Conservation (phyloP, 1,140 invertebrate species). For the Drosophila takahashii region DNA sequence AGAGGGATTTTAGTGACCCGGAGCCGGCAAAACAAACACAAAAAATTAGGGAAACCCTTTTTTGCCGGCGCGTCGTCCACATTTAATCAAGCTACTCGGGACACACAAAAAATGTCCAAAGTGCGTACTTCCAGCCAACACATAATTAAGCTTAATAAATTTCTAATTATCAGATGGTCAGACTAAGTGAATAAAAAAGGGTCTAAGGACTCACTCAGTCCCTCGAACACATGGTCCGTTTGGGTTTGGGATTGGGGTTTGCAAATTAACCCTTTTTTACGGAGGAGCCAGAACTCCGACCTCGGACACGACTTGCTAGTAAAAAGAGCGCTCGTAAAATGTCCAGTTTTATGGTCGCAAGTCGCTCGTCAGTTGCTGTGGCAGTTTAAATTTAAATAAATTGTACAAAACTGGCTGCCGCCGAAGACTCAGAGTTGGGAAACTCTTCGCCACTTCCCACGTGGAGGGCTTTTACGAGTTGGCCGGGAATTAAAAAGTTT, state of each 20-base stretch:
- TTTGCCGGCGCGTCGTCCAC: slow-evolving; percentile 18
- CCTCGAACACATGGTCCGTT: slow-evolving; percentile 54
- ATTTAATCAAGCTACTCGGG: slow-evolving; percentile 61
- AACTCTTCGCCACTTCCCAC: slow-evolving; percentile 62
- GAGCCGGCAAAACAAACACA: slow-evolving; percentile 42
- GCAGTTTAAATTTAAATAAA: slow-evolving; percentile 83
- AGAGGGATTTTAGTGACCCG: slow-evolving; percentile 31
- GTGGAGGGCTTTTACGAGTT: slow-evolving; percentile 63
- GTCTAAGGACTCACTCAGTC: slow-evolving; percentile 54
- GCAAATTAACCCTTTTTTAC: slow-evolving; percentile 78
- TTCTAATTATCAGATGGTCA: slow-evolving; percentile 82
- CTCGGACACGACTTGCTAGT: slow-evolving; percentile 40
- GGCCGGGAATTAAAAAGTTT: slow-evolving; percentile 76
- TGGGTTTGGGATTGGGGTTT: slow-evolving; percentile 17
- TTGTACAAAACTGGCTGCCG: slow-evolving; percentile 71
- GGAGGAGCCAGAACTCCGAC: slow-evolving; percentile 25
- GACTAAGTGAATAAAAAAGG: slow-evolving; percentile 76
- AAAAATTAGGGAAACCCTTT: slow-evolving; percentile 52
- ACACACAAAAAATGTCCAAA: slow-evolving; percentile 55
- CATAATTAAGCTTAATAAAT: slow-evolving; percentile 83
- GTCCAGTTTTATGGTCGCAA: slow-evolving; percentile 60
- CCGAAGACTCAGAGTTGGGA: slow-evolving; percentile 13
- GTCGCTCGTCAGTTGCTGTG: slow-evolving; percentile 45
- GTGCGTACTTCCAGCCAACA: slow-evolving; percentile 76
- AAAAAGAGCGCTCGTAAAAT: slow-evolving; percentile 74